Evolutionary conservation across 2,797 vertebrate genomes (phyloP), one percentile per base, ranked within the genome.

Genomic region (Thaleichthys pacificus): DNA sequence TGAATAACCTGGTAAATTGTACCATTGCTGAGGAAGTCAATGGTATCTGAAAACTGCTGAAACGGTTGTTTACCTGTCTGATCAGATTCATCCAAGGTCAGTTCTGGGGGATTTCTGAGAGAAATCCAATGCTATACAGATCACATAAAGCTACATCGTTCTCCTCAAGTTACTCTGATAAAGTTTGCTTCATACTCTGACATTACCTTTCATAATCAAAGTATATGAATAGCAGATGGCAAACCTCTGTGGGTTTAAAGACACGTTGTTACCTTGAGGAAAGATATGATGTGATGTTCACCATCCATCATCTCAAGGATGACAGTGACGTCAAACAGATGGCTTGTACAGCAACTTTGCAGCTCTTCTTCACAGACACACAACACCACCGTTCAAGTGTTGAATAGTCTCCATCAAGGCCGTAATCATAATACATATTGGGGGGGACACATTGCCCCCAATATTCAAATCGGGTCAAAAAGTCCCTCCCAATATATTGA

Each of bases 141-240:
- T 65, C 2, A 2, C 21, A 14, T n/a, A 15, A 5, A 22, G n/a
- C 30, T 42, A 9, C n/a, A 65, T 9, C n/a, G 2, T 21, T 21
- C 11, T 32, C 26, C 32, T 65, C 21, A 65, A 65, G 62, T 35
- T 65, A 9, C 2, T 14, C 42, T 12, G 42, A 14, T 14, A 47
- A 47, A 47, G 42, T 47, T 19, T 51, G 47, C 47, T 35, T 30
- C 62, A 24, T 65, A 9, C n/a, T 21, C 21, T 49, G 47, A 61
- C 56, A 24, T 32, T 62, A 66, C 15, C 61, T 54, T 47, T 61
- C 47, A 42, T 4, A 78, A 68, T 61, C 61, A 70, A 70, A 73
- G 22, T 5, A 5, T 68, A 35, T 35, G 42, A 42, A 47, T 68
- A 68, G 56, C 60, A 74, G 63, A 70, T 72, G 47, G 66, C 4